phyloP scores from a whole-genome alignment of 1,140 invertebrate species.

The Whitmania pigra region DNA sequence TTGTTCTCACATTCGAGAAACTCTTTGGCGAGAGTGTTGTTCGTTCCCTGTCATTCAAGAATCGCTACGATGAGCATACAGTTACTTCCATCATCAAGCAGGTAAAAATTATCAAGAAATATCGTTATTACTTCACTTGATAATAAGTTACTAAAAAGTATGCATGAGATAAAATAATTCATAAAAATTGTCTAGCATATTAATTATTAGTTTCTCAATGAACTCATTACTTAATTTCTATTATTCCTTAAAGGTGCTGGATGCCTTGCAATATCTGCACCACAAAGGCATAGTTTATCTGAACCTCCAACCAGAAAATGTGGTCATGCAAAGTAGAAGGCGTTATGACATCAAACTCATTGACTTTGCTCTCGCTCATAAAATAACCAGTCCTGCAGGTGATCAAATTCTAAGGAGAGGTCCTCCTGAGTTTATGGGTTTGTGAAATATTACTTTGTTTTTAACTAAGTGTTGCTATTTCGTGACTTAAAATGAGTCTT shows the following conservation, averaged over 20 bases:
- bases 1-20: conserved; percentile 66
- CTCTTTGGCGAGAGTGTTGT: conserved; percentile 79
- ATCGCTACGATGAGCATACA: conserved; percentile 78
- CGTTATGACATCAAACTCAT: conserved; percentile 72
- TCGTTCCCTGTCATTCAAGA: conserved; percentile 67
- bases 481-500: conserved; percentile 3
- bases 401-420: conserved; percentile 30
- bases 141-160: background rate
- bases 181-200: no score
- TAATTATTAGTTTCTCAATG: background rate
- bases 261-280: conserved; percentile 79
- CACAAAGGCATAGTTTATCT: conserved; percentile 80
- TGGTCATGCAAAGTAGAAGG: conserved; percentile 79
- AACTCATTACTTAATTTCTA: background rate
- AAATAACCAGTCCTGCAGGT: conserved; percentile 28
- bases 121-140: background rate
- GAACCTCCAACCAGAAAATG: conserved; percentile 86
- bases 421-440: conserved; percentile 40
- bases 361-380: conserved; percentile 73
- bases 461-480: background rate
- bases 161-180: no score
- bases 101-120: conserved; percentile 35
- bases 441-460: conserved; percentile 19
- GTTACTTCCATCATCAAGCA: conserved; percentile 70
- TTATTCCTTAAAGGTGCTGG: conserved; percentile 51